These are phyloP conservation scores for Semicossyphus pulcher DNA, from an alignment of 2,113 vertebrate species.

Conservation along the genomic window DNA sequence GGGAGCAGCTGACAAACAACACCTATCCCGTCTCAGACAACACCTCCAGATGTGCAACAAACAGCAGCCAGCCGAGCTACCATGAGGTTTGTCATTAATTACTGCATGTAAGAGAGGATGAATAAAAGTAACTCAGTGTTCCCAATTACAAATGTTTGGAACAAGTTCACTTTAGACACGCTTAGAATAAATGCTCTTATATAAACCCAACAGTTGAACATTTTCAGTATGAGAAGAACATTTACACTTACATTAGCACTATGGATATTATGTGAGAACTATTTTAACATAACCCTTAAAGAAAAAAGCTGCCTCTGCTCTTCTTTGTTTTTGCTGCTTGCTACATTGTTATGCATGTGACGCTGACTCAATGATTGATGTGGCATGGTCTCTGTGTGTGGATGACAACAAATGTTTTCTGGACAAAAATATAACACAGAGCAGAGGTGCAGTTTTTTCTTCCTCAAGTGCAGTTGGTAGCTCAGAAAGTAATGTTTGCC, in stretches of 20 bases:
- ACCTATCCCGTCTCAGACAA: constrained; percentile 78
- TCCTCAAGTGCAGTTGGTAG: not conserved
- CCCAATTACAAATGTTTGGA: not conserved
- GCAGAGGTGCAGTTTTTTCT: not conserved
- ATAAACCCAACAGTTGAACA: not conserved
- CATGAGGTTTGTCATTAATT: constrained; percentile 63
- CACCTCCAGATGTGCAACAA: constrained; percentile 78
- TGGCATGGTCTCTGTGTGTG: not conserved
- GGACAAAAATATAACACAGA: too few species aligned
- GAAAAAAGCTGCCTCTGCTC: not conserved
- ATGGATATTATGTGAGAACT: too few species aligned
- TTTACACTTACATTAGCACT: too few species aligned
- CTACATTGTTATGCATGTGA: not conserved
- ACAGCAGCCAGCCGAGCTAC: constrained; percentile 65
- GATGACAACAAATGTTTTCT: too few species aligned
- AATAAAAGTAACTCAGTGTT: not conserved
- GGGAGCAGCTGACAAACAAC: constrained; percentile 88
- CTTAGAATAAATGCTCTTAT: not conserved
- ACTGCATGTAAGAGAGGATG: not conserved
- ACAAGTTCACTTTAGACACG: not conserved
- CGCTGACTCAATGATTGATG: not conserved
- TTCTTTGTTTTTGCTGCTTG: not conserved
- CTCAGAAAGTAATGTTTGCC: not conserved
- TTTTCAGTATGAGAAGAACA: not conserved
- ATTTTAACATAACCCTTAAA: not conserved